These are phyloP conservation scores for Noctua janthina DNA, from an alignment of 2,888 invertebrate species.

Conservation along the genomic window DNA sequence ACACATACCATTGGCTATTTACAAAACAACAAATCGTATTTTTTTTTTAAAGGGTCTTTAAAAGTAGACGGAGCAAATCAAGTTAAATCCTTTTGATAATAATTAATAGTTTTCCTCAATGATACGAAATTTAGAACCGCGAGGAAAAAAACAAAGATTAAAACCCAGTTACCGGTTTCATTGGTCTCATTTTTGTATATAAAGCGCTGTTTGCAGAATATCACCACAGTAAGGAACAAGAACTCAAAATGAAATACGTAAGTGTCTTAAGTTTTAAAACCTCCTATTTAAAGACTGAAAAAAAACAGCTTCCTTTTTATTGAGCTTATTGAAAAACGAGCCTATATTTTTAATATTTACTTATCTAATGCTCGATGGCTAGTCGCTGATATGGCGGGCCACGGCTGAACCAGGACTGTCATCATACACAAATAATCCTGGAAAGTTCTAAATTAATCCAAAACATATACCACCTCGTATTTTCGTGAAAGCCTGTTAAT, in stretches of 20 bases:
- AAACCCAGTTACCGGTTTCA: neutral
- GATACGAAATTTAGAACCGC: neutral
- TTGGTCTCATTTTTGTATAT: neutral
- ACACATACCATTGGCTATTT: neutral
- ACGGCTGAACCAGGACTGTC: neutral
- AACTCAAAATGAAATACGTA: constrained; percentile 16
- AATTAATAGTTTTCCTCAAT: neutral
- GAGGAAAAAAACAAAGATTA: neutral
- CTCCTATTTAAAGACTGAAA: neutral
- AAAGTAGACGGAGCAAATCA: neutral
- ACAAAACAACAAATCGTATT: neutral
- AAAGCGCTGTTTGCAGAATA: neutral
- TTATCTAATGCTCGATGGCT: neutral
- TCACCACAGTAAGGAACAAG: neutral
- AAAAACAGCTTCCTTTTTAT: neutral
- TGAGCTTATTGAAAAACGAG: neutral
- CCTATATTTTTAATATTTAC: neutral
- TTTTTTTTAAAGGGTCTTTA: neutral
- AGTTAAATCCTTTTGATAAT: neutral
- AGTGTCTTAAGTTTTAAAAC: neutral
- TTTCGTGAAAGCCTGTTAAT: neutral
- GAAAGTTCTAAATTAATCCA: neutral
- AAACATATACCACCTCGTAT: too few species aligned
- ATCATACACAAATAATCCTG: neutral
- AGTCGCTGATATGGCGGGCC: neutral